These are phyloP conservation scores for Heterotilapia buettikoferi DNA, from an alignment of 2,113 vertebrate genomes.

Conservation along the genomic window DNA sequence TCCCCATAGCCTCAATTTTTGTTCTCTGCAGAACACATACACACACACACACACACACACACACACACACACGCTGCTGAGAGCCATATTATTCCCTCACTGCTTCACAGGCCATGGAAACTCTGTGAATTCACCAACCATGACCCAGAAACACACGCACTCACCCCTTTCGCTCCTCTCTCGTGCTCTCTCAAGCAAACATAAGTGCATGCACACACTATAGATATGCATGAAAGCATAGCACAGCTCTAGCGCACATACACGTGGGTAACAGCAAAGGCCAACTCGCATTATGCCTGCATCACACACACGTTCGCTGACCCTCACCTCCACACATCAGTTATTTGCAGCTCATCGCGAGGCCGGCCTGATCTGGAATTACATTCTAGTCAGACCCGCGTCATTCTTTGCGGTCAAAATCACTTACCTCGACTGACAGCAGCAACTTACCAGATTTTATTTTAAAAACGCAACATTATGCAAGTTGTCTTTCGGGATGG, in stretches of 20 bases:
- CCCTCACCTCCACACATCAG: background rate
- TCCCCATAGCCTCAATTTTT: background rate
- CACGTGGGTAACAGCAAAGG: background rate
- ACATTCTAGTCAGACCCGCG: background rate
- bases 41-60: background rate
- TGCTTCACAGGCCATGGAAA: slow-evolving; percentile 10
- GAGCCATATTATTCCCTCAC: slow-evolving; percentile 27
- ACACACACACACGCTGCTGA: background rate
- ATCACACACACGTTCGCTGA: background rate
- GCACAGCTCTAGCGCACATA: background rate
- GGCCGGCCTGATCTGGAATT: background rate
- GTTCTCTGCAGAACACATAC: background rate
- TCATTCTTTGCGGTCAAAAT: background rate
- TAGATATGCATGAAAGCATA: background rate
- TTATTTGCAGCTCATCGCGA: background rate
- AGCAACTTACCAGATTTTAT: background rate
- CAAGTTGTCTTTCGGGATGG: background rate
- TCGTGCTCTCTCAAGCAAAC: background rate
- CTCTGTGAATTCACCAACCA: slow-evolving; percentile 30
- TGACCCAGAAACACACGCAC: slow-evolving; percentile 56
- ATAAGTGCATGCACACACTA: background rate
- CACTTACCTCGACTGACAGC: background rate
- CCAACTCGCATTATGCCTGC: background rate
- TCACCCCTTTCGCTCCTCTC: background rate
- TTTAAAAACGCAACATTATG: background rate